These are phyloP conservation scores for Acipenser ruthenus DNA, from an alignment of 2,797 vertebrate species.

Conservation along the genomic window DNA sequence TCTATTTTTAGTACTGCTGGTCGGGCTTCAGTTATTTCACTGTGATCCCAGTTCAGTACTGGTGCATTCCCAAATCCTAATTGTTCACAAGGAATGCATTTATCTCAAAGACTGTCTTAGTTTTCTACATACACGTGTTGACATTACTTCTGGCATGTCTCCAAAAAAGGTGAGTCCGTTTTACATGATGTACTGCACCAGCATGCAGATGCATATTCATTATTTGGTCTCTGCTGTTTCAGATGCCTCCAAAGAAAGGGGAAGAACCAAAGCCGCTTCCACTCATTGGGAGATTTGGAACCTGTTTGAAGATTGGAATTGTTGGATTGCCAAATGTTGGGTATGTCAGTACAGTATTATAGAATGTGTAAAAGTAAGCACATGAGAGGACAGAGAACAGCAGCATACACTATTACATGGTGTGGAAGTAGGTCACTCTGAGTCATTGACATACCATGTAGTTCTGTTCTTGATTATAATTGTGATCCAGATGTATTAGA, in stretches of 20 bases:
- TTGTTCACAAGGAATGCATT: too few relatives aligned
- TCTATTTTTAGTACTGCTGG: not conserved
- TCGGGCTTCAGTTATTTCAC: not conserved
- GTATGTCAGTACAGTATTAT: conserved; percentile 51
- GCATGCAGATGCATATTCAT: conserved; percentile 7
- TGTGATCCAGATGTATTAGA: too few relatives aligned
- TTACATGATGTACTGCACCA: not conserved
- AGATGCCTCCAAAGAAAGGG: conserved; percentile 97
- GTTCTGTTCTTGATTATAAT: too few relatives aligned
- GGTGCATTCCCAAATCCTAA: not conserved
- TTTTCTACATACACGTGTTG: not conserved
- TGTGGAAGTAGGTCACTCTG: too few relatives aligned
- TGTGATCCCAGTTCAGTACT: conserved; percentile 1
- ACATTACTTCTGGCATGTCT: conserved; percentile 36
- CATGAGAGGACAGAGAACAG: too few relatives aligned
- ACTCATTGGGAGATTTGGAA: conserved; percentile 91
- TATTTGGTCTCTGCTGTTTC: conserved; percentile 30
- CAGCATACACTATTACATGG: too few relatives aligned
- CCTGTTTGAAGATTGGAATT: conserved; percentile 93
- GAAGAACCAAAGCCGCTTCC: conserved; percentile 77
- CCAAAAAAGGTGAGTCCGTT: conserved; percentile 51
- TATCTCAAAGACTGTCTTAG: not conserved
- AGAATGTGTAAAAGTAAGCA: too few relatives aligned
- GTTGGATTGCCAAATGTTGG: conserved; percentile 96
- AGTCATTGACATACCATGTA: too few relatives aligned